Percentiles rank a stretch among this genome's conserved stretches.
Evolutionary conservation across 2,113 vertebrate genomes (phyloP).

Genomic region (Leucopternis melanops): DNA sequence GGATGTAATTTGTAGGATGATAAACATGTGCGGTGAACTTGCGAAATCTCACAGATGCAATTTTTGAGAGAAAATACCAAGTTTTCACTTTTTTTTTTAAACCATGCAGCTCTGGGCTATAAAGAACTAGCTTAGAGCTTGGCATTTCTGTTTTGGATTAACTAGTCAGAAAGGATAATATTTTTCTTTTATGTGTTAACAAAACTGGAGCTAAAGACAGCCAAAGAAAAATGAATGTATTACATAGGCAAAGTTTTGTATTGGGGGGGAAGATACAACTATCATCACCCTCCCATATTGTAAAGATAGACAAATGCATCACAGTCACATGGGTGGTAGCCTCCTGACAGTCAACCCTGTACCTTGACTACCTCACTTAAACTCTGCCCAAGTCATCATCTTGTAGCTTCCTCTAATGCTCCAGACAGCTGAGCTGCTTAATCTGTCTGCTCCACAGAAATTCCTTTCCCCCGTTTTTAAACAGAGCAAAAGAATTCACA

Average conservation of each 20-base stretch:
- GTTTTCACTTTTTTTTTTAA: background rate
- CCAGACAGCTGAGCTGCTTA: background rate
- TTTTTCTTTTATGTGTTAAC: background rate
- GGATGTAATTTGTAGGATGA: background rate
- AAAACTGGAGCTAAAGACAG: background rate
- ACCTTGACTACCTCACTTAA: background rate
- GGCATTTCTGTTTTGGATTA: background rate
- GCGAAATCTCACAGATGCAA: background rate
- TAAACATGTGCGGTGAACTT: background rate
- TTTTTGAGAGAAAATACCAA: background rate
- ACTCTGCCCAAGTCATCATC: background rate
- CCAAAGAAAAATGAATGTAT: background rate
- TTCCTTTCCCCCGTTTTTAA: background rate
- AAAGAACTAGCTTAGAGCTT: background rate
- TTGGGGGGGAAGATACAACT: background rate
- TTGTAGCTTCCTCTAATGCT: background rate
- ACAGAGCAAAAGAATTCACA: background rate
- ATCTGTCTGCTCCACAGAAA: background rate
- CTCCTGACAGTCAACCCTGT: background rate
- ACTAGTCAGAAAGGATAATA: background rate
- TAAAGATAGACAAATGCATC: background rate
- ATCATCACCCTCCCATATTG: background rate
- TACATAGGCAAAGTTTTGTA: background rate
- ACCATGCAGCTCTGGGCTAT: background rate
- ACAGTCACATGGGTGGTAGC: background rate